A percentile compares a stretch with the other conserved stretches of the same genome.
These are phyloP conservation scores for Ranitomeya imitator DNA, from an alignment of 2,113 vertebrate species.

Conservation along the genomic window DNA sequence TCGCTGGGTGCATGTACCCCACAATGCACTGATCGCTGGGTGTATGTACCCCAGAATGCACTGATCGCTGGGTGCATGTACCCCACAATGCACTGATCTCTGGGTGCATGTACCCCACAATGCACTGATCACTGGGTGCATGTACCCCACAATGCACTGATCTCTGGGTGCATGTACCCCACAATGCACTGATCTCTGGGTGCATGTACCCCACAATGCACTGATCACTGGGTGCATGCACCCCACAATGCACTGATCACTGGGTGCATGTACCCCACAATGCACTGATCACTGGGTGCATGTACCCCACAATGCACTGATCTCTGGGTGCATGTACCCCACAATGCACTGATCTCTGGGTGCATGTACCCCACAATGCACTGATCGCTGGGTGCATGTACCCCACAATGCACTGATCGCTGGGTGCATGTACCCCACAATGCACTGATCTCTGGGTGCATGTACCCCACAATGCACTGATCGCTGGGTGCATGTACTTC, in stretches of 20 bases:
- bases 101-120: no score
- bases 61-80: no score
- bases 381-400: background rate
- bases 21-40: no score
- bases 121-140: no score
- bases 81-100: no score
- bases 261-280: background rate
- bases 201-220: background rate
- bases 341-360: background rate
- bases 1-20: no score
- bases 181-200: background rate
- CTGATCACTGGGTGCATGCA: background rate
- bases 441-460: background rate
- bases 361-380: background rate
- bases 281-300: background rate
- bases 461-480: background rate
- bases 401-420: background rate
- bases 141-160: background rate
- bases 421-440: background rate
- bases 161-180: background rate
- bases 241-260: background rate
- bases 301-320: background rate
- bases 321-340: background rate
- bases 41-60: no score
- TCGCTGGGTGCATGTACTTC: background rate